Base-by-base conservation (phyloP, 2,797 vertebrate genomes). In the Numenius phaeopus region DNA sequence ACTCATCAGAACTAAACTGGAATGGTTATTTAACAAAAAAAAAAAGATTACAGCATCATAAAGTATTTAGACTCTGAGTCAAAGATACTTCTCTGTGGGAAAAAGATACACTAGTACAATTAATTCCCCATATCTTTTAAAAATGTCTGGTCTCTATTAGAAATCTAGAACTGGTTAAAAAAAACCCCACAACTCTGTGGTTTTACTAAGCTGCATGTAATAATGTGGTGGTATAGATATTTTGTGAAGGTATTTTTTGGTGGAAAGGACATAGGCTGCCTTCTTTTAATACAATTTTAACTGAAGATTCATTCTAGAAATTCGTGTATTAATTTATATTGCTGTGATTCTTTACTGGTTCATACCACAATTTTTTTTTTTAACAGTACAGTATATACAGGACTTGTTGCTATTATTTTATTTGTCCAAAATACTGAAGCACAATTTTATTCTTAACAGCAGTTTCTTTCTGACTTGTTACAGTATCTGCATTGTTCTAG, bases 401-500 rank as follows among this genome's bases (percentile, higher is more conserved):
- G 75, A 58, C 37, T 52, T 59, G 32, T 76, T 83, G n/a, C 58
- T 91, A 4, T 44, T 92, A 19, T 87, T 89, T 91, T 77, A 59
- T 83, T 90, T 94, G 61, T 72, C n/a, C 14, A 80, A 82, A 88
- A 83, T 80, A 58, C 65, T 76, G 64, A 90, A 93, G 54, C 71
- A 62, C 59, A 27, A 27, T 87, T 98, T 95, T 89, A 82, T 96
- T 75, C 91, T 73, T 91, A 52, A 92, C 82, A 93, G 55, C 69
- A 71, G 39, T 97, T 97, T 94, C 37, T 90, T 97, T 98, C 95
- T 77, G 72, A 89, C 49, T 77, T 83, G 30, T 69, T 89, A 98
- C 91, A 97, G 17, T 96, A 72, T 97, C 92, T 81, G 61, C 92
- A 92, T 97, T 98, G 93, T 97, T 97, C 90, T 83, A 16, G 40